Evolutionary conservation across 2,888 invertebrate genomes (phyloP).

Genomic region (Cerastis rubricosa): DNA sequence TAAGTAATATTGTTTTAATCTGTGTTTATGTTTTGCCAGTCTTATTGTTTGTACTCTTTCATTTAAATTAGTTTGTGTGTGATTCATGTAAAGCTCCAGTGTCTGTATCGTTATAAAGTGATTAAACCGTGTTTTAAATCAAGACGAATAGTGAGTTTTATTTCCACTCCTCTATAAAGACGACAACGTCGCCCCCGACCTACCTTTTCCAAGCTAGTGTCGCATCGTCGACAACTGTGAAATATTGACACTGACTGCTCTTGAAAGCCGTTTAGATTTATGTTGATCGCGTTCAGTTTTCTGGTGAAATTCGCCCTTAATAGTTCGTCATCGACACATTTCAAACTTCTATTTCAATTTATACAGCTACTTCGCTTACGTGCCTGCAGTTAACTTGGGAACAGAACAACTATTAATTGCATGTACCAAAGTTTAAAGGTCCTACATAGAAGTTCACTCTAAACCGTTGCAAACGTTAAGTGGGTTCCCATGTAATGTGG

Average conservation of each 20-base stretch:
- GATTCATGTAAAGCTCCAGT: too few relatives aligned
- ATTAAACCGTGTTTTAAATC: too few relatives aligned
- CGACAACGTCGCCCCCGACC: too few relatives aligned
- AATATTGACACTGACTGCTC: not conserved
- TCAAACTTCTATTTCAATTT: not conserved
- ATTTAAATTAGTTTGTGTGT: too few relatives aligned
- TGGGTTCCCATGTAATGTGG: conserved; percentile 60
- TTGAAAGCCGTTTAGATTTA: not conserved
- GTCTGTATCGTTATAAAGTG: too few relatives aligned
- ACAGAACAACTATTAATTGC: conserved; percentile 30
- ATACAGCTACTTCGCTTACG: conserved; percentile 1
- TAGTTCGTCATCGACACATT: not conserved
- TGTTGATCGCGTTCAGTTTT: not conserved
- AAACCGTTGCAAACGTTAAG: conserved; percentile 65
- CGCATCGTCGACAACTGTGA: too few relatives aligned
- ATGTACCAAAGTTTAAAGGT: conserved; percentile 70
- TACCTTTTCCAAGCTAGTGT: too few relatives aligned
- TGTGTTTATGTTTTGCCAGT: too few relatives aligned
- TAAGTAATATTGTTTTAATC: too few relatives aligned
- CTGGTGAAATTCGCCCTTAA: not conserved
- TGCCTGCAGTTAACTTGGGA: not conserved
- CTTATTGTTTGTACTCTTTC: too few relatives aligned
- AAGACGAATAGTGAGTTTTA: too few relatives aligned
- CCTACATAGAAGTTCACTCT: conserved; percentile 71
- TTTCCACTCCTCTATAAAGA: too few relatives aligned